A percentile compares a stretch with the other conserved stretches of the same genome.
phyloP scores from a whole-genome alignment of 2,113 vertebrate species.

The Trachemys scripta region DNA sequence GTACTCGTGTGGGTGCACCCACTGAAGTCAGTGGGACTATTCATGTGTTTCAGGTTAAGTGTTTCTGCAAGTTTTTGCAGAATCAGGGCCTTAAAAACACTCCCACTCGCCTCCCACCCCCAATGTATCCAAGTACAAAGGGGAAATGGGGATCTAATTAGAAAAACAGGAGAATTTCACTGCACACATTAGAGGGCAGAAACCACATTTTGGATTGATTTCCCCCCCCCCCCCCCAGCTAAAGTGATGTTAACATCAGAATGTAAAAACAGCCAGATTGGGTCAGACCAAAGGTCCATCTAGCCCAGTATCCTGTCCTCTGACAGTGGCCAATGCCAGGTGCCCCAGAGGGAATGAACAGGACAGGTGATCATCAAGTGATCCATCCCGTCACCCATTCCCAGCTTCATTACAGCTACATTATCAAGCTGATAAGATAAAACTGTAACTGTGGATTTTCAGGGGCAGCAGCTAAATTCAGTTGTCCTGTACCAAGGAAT shows the following conservation, averaged over 20 bases:
- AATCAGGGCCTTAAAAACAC: rapidly evolving
- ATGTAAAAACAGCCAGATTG: too few relatives aligned
- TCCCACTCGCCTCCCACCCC: too few relatives aligned
- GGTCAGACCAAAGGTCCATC: too few relatives aligned
- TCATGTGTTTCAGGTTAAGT: neutral
- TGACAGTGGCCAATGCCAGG: too few relatives aligned
- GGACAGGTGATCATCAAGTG: too few relatives aligned
- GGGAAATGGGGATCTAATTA: rapidly evolving
- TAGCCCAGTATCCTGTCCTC: too few relatives aligned
- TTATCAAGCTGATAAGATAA: rapidly evolving
- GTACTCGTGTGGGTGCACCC: too few relatives aligned
- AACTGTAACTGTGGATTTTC: neutral
- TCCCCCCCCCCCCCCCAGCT: neutral
- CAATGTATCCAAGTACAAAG: neutral
- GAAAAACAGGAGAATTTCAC: neutral
- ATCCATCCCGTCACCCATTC: too few relatives aligned
- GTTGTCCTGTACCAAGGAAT: rapidly evolving
- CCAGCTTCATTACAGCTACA: neutral
- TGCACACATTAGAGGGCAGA: neutral
- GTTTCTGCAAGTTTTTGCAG: neutral
- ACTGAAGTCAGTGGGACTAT: neutral
- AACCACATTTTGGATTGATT: rapidly evolving
- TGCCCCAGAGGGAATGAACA: too few relatives aligned
- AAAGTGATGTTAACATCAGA: neutral
- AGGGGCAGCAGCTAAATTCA: neutral